Conservation (phyloP, 1,140 invertebrate species). For the Armadillidium nasatum region DNA sequence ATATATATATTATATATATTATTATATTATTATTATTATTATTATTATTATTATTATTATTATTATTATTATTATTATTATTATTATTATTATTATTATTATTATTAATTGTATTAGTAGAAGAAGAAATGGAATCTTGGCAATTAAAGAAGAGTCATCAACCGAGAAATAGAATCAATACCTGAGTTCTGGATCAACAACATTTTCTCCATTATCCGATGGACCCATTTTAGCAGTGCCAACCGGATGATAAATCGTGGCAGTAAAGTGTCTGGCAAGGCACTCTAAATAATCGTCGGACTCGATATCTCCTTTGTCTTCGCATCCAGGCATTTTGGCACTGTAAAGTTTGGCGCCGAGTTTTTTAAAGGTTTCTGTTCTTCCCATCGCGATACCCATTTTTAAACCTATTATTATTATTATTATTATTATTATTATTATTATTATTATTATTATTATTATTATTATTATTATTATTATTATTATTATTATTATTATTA, state of each 20-base stretch:
- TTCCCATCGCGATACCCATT: conserved; percentile 70
- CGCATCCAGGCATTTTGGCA: conserved; percentile 54
- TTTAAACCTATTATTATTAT: conserved; percentile 59
- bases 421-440: no score
- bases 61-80: no score
- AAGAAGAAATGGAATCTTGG: no score
- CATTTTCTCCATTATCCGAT: conserved; percentile 60
- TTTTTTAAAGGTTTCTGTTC: conserved; percentile 69
- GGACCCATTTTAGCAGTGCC: conserved; percentile 60
- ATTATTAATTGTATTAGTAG: no score
- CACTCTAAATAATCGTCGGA: conserved; percentile 82
- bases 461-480: no score
- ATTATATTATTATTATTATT: no score
- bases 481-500: no score
- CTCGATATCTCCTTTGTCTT: not conserved
- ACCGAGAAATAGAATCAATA: not conserved
- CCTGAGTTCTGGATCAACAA: conserved; percentile 67
- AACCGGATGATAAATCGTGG: conserved; percentile 50
- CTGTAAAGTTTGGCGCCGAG: conserved; percentile 71
- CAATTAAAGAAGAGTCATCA: no score
- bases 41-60: no score
- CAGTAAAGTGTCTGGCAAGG: conserved; percentile 46
- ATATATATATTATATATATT: no score
- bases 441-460: no score
- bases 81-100: no score